phyloP scores from a whole-genome alignment of 2,888 invertebrate genomes.

The Lissonota sp. region DNA sequence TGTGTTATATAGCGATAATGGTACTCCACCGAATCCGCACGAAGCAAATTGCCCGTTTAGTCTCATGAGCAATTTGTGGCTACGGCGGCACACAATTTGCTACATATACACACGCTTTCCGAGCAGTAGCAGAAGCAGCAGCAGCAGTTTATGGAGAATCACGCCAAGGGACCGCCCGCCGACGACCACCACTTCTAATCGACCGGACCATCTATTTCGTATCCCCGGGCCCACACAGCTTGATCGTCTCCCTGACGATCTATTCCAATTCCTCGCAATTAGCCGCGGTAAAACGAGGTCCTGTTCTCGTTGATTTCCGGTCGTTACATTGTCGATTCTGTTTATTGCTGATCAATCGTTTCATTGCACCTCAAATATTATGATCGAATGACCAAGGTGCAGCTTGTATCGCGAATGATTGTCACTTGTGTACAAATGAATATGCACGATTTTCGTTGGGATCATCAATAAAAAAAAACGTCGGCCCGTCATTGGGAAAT shows the following conservation, averaged over 20 bases:
- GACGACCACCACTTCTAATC: constrained; percentile 12
- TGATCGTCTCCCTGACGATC: constrained; percentile 13
- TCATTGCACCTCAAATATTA: constrained; percentile 3
- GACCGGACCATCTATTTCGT: constrained; percentile 23
- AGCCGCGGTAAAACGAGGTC: constrained; percentile 1
- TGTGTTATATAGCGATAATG: constrained; percentile 26
- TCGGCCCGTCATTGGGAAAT: not conserved
- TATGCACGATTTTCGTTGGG: not conserved
- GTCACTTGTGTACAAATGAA: not conserved
- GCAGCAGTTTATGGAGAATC: constrained; percentile 28
- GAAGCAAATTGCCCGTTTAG: constrained; percentile 38
- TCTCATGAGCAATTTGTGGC: constrained; percentile 12
- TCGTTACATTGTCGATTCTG: not conserved
- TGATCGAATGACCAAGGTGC: not conserved
- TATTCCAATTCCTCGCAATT: constrained; percentile 19
- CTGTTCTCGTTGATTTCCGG: constrained; percentile 6
- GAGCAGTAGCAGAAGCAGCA: not conserved
- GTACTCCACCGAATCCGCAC: constrained; percentile 18
- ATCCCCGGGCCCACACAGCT: constrained; percentile 2
- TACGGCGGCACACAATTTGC: constrained; percentile 3
- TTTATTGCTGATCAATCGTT: constrained; percentile 14
- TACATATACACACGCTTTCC: constrained; percentile 11
- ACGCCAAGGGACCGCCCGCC: constrained; percentile 1
- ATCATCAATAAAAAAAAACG: not conserved
- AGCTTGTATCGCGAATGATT: no score